Base-by-base conservation (phyloP, 2,888 invertebrate genomes). In the Osedax frankpressi region DNA sequence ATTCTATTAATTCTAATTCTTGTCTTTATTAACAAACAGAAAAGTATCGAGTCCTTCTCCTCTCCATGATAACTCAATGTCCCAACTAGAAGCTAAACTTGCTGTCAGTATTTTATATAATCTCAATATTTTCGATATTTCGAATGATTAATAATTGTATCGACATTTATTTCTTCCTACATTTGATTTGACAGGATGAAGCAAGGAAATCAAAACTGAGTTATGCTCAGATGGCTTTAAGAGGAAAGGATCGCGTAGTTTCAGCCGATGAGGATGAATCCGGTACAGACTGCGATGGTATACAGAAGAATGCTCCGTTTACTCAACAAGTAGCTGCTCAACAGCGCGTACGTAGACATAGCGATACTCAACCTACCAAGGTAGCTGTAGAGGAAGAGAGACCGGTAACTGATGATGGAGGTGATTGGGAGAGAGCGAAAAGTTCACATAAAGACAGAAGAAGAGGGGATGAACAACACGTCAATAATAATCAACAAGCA, bases 181-280 rank as follows among this genome's bases (percentile, higher is more conserved):
- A n/a, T 44, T 44, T 44, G 19, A 44, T 11, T 2, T 25, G 3
- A 67, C 67, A 44, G 1, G 65, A 68, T 11, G 71, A 29, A 3
- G 65, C 63, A 2, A 24, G 30, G 27, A 67, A 71, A 2, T n/a
- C 30, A 28, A 74, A 73, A 25, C 72, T 76, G 65, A 77, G 77
- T 67, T 77, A 77, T 28, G 77, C 77, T 25, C 76, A 77, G 72
- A 77, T 77, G 76, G 77, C 75, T 3, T 72, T 72, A 73, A 59
- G 76, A 2, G 76, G 73, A 19, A 75, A 74, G 29, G 76, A 76
- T 44, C 62, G 74, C 2, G 28, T 69, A 25, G 28, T 30, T 0
- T 28, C 69, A 1, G 69, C 69, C 28, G 69, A 44, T 44, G 44
- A 44, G 19, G 44, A 44, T 44, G 44, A 44, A 44, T 6, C 44